Conservation (phyloP, 2,797 vertebrate genomes). For the Novumbra hubbsi region DNA sequence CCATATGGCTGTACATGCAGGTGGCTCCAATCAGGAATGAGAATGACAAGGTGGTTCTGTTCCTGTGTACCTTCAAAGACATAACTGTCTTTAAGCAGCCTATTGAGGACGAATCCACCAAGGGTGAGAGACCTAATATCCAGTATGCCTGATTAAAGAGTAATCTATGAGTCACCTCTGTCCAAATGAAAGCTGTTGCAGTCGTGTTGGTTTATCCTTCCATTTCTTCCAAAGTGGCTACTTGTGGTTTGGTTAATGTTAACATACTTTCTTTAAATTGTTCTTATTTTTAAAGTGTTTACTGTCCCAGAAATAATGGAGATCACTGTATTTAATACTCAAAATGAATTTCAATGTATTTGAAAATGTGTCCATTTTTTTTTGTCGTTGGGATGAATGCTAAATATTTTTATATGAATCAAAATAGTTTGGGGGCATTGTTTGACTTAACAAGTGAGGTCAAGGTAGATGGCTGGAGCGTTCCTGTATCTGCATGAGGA, state of each 20-base stretch:
- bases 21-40: slow-evolving; percentile 97
- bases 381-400: too few species aligned
- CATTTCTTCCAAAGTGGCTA: background rate
- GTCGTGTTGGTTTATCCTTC: background rate
- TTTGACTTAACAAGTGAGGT: too few species aligned
- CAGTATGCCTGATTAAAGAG: background rate
- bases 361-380: too few species aligned
- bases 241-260: background rate
- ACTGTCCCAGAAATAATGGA: too few species aligned
- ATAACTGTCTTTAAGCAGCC: slow-evolving; percentile 97
- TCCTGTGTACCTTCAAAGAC: slow-evolving; percentile 96
- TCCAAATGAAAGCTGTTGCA: background rate
- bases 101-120: slow-evolving; percentile 92
- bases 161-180: background rate
- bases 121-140: slow-evolving; percentile 72
- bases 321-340: too few species aligned
- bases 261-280: too few species aligned
- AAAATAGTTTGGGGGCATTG: too few species aligned
- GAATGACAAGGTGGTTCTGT: slow-evolving; percentile 95
- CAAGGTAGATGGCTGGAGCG: too few species aligned
- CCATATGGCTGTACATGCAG: slow-evolving; percentile 98
- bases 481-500: too few species aligned
- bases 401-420: too few species aligned
- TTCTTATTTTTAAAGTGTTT: too few species aligned
- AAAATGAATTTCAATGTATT: too few species aligned